Evolutionary conservation across 35 echinoderm and acorn worm genomes (phyloP), one percentile per base, ranked within the genome.

Genomic region (Lytechinus pictus): DNA sequence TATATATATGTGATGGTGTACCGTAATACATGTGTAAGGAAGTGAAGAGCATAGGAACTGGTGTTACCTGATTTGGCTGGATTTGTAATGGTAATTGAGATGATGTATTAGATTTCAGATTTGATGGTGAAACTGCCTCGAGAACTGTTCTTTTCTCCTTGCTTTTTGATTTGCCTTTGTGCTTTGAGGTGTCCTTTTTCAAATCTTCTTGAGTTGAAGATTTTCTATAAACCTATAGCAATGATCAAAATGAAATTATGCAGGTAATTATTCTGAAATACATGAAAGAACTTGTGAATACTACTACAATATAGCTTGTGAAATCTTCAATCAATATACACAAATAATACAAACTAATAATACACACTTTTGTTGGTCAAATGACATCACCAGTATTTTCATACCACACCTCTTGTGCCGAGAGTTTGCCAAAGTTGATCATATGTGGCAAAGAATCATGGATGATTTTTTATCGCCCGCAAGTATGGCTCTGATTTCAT

Each of bases 141-240:
- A 10, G 56, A 53, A 9, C 91, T 6, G 28, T 27, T 88, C 24
- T 87, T 57, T 54, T 87, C 53, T 86, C 58, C 28, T 86, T 72
- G 94, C 54, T 95, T 57, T 57, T 93, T 21, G 92, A 93, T 93
- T 93, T 93, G 21, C 94, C 79, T 14, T 95, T 86, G 44, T 87
- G 58, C 86, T 95, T 95, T 27, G 27, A 86, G 9, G 44, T 12
- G 10, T 86, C 94, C 94, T 11, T 72, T 29, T 57, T 86, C 16
- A 29, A 86, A 52, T 95, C 79, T 57, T 93, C 92, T 54, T 33
- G 52, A 55, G 12, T 27, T 53, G 92, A 13, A 55, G 92, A 93
- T 24, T 93, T 93, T 57, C 92, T 93, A 54, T 93, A 93, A 11
- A 93, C 92, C 92, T 93, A 12, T 44, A 54, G 24, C n/a, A 92